Base-by-base conservation (phyloP, 2,797 vertebrate genomes). In the Bradypodion pumilum region DNA sequence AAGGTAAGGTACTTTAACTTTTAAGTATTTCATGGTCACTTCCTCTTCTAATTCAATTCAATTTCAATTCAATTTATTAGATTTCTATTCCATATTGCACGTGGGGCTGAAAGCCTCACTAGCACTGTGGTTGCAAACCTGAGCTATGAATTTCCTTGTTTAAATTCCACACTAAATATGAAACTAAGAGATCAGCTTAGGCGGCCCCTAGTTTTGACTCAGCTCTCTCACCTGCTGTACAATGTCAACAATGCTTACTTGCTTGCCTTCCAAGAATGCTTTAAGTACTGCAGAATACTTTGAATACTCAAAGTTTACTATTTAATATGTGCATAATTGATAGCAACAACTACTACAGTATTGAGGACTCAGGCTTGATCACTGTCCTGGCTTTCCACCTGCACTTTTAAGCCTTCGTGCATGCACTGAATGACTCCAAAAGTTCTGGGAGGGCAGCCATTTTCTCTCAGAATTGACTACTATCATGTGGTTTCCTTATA, bases 1-100 rank as follows among this genome's bases (percentile, higher is more conserved):
- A 98, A 97, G 97, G 98, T 99, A 82, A 90, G 95, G 87, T 1
- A 12, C 27, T 37, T 35, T 32, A 5, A 7, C 49, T 1, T 21
- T 44, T 0, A 5, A 2, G 40, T 25, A 9, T 32, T 49, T 42
- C 29, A n/a, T 23, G 66, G 35, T 49, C 42, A 66, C 73, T 5
- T 56, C 23, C 23, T 49, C 3, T 15, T 82, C n/a, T n/a, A n/a
- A n/a, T n/a, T n/a, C n/a, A n/a, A n/a, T n/a, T n/a, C n/a, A n/a
- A n/a, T n/a, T n/a, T n/a, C n/a, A n/a, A n/a, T n/a, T n/a, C n/a
- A n/a, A n/a, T n/a, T n/a, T n/a, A n/a, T n/a, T n/a, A n/a, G n/a
- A n/a, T n/a, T n/a, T n/a, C n/a, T n/a, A n/a, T n/a, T n/a, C 37
- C 15, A 44, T 29, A 37, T 69, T 83, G 65, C n/a, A 32, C 3